Conservation (phyloP, 2,797 vertebrate genomes). For the Phaenicophaeus curvirostris region DNA sequence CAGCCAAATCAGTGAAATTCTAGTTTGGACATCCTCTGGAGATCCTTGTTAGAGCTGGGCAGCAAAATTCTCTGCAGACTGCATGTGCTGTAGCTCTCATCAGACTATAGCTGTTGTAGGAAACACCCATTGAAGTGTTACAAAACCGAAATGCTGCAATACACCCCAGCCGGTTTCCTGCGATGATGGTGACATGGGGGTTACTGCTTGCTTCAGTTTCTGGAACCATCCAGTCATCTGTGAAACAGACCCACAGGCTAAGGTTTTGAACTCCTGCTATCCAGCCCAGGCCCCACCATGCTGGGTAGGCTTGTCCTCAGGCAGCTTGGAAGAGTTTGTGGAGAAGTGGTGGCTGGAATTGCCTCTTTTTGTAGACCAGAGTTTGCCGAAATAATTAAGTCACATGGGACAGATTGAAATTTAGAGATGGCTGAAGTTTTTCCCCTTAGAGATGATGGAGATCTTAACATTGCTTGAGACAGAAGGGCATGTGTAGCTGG, state of each 20-base stretch:
- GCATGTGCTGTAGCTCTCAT: accelerated
- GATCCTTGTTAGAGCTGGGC: background rate
- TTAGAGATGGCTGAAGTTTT: background rate
- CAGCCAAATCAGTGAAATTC: background rate
- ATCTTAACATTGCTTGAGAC: background rate
- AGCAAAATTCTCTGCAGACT: background rate
- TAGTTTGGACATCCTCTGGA: background rate
- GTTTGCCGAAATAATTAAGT: background rate
- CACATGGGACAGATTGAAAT: background rate
- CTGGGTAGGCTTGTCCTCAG: background rate
- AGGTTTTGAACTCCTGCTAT: background rate
- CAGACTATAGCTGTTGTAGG: background rate
- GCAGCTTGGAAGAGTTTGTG: background rate
- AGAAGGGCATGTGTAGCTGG: background rate
- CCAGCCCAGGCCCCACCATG: background rate
- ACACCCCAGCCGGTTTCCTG: accelerated
- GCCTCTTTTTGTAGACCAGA: background rate
- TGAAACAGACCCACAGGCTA: background rate
- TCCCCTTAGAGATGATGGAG: background rate
- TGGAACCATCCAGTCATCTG: constrained; percentile 26
- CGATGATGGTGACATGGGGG: background rate
- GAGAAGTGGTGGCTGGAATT: background rate
- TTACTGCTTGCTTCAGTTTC: constrained; percentile 5
- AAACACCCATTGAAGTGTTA: background rate
- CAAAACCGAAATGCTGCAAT: background rate